Evolutionary conservation across 37 sponge, comb jelly and placozoan species (phyloP).

Genomic region (Oopsacas minuta): DNA sequence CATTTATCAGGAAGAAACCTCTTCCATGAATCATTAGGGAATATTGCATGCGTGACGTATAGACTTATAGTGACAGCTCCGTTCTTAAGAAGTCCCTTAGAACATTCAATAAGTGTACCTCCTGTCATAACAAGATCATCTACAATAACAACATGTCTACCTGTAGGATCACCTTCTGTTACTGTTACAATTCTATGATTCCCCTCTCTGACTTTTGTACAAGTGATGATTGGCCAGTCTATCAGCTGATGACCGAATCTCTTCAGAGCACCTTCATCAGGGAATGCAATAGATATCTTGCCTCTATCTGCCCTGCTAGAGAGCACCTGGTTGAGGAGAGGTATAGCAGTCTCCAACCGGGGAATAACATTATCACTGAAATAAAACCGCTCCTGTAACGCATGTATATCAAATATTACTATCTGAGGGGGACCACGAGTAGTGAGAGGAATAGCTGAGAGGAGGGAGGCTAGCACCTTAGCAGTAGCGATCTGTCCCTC

Average conservation of each 20-base stretch:
- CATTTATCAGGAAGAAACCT: constrained; percentile 27
- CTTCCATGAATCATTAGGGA: constrained; percentile 69
- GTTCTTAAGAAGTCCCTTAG: constrained; percentile 41
- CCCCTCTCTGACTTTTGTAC: constrained; percentile 61
- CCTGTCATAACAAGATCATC: constrained; percentile 85
- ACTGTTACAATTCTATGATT: constrained; percentile 54
- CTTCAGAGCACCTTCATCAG: constrained; percentile 78
- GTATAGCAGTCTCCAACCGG: constrained; percentile 54
- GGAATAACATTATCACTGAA: constrained; percentile 77
- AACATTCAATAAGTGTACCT: constrained; percentile 70
- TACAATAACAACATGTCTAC: constrained; percentile 62
- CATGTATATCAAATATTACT: constrained; percentile 83
- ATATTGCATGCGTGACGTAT: constrained; percentile 83
- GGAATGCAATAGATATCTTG: constrained; percentile 54
- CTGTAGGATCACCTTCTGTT: constrained; percentile 64
- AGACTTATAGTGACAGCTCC: constrained; percentile 60
- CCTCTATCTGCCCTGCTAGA: constrained; percentile 19
- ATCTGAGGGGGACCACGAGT: constrained; percentile 79
- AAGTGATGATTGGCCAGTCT: constrained; percentile 54
- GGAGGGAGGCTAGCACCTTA: constrained; percentile 57
- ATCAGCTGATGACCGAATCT: constrained; percentile 41
- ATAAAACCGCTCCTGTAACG: constrained; percentile 86
- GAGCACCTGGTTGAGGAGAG: constrained; percentile 41
- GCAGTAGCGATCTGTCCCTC: constrained; percentile 82
- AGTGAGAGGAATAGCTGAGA: constrained; percentile 71